Evolutionary conservation across 1,140 invertebrate species (phyloP), one percentile per base, ranked within the genome.

Genomic region (Theocolax elegans): DNA sequence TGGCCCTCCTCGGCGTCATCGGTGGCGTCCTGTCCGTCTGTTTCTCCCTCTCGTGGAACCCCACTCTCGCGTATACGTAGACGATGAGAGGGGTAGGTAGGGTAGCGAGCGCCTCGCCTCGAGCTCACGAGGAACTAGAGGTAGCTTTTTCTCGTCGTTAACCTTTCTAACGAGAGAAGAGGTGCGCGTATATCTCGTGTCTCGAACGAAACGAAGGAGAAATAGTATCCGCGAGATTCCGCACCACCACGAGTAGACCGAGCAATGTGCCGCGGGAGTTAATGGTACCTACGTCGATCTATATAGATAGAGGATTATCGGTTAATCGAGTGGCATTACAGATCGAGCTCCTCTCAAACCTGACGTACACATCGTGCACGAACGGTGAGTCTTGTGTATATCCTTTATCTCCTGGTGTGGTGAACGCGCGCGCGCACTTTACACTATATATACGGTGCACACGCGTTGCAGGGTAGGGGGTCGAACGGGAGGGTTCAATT

Each of bases 111-210:
- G 54, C 54, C 54, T 15, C 53, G 3, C 19, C 19, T 17, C 35
- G 35, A 38, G 10, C 17, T 42, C 35, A 3, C 1, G 1, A 2
- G 7, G 27, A 58, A 58, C 35, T 58, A 35, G 31, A 35, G 31
- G 17, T 15, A 6, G 31, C 4, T 10, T 6, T 31, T 29, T 54
- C 54, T 23, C 53, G 23, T 10, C 21, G 40, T 17, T 67, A 67
- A 67, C 51, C 64, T 67, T 67, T 58, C 12, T n/a, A 29, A 31
- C 51, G 40, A 58, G 38, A 10, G n/a, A n/a, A n/a, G 31, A 38
- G 48, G 8, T 64, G 62, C 27, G 29, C 13, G 31, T 27, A 25
- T 48, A 9, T n/a, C n/a, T 35, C 29, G 27, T 35, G 58, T n/a
- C n/a, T n/a, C n/a, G n/a, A n/a, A n/a, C n/a, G n/a, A n/a, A n/a